Conservation (phyloP, 2,113 vertebrate genomes). For the Tragelaphus scriptus region DNA sequence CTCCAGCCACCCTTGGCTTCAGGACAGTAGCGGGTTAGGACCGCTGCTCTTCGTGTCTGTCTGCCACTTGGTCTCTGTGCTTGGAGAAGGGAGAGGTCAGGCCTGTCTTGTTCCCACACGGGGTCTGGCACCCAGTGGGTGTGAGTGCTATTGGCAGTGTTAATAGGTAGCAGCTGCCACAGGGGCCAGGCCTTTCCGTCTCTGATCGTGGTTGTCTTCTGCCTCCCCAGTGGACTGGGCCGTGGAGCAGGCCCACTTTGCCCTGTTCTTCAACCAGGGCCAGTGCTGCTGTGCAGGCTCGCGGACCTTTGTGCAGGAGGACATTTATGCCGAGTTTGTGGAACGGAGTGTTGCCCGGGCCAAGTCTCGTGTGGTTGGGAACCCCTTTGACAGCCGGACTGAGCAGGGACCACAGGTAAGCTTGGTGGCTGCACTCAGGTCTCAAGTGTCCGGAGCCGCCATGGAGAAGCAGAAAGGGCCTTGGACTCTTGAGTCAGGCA, state of each 20-base stretch:
- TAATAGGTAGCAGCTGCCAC: accelerated
- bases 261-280: constrained; percentile 98
- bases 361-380: constrained; percentile 90
- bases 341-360: constrained; percentile 90
- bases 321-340: constrained; percentile 92
- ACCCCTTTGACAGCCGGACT: constrained; percentile 92
- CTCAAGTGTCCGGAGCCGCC: not conserved
- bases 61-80: not conserved
- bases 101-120: not conserved
- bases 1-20: not conserved
- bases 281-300: constrained; percentile 97
- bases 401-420: constrained; percentile 97
- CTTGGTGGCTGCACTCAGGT: not conserved
- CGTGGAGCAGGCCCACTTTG: constrained; percentile 95
- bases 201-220: not conserved
- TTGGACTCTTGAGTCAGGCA: not conserved
- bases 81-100: not conserved
- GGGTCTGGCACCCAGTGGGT: not conserved
- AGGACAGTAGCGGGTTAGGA: not conserved
- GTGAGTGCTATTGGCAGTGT: accelerated
- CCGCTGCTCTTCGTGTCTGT: not conserved
- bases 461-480: not conserved
- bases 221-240: constrained; percentile 89
- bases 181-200: not conserved
- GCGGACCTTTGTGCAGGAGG: constrained; percentile 92